Conservation (phyloP, 23 tunicate species). For the Halocynthia roretzi region DNA sequence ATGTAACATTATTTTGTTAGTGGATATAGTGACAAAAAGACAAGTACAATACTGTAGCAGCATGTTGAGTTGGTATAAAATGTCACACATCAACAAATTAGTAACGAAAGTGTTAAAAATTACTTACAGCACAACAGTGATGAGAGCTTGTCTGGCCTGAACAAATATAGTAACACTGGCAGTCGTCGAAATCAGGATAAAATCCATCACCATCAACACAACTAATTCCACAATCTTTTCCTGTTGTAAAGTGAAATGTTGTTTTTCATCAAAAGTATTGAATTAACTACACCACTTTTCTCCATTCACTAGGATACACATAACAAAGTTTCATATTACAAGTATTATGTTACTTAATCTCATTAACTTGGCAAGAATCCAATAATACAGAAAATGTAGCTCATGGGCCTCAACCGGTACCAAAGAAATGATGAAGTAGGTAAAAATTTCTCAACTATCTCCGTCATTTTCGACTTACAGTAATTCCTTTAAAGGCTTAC, state of each 20-base stretch:
- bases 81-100: neutral
- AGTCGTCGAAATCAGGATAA: constrained; percentile 27
- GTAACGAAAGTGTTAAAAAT: neutral
- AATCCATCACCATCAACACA: constrained; percentile 25
- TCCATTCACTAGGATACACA: no score
- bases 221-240: constrained; percentile 18
- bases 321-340: no score
- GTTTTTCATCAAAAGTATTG: neutral
- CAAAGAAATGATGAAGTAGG: no score
- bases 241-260: neutral
- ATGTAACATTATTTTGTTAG: neutral
- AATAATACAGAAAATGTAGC: no score
- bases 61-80: neutral
- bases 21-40: neutral
- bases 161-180: constrained; percentile 45
- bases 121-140: constrained; percentile 34
- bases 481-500: no score
- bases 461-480: no score
- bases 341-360: no score
- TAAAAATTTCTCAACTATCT: no score
- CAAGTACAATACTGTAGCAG: neutral
- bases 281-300: neutral
- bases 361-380: no score
- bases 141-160: constrained; percentile 1
- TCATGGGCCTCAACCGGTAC: no score